Conservation (phyloP, 1,140 invertebrate genomes). For the Lepidurus apus region DNA sequence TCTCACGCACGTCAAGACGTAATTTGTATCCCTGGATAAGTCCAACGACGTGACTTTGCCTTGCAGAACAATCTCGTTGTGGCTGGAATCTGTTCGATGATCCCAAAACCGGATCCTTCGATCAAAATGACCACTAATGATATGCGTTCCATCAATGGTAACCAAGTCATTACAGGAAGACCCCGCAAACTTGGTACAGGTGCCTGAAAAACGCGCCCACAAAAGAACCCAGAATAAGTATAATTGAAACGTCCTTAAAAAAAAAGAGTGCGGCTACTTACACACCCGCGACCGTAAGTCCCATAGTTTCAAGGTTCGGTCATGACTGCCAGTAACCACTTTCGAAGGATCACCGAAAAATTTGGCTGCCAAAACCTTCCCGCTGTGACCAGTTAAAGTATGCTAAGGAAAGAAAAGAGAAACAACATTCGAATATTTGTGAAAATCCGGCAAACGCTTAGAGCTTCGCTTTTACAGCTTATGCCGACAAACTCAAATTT, state of each 20-base stretch:
- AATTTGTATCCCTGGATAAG: slow-evolving; percentile 74
- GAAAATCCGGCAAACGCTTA: not conserved
- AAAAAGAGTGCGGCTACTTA: slow-evolving; percentile 54
- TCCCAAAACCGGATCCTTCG: slow-evolving; percentile 97
- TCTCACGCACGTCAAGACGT: slow-evolving; percentile 81
- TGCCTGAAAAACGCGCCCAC: slow-evolving; percentile 56
- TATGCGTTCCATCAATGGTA: slow-evolving; percentile 74
- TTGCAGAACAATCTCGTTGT: slow-evolving; percentile 74
- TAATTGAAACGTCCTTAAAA: not conserved
- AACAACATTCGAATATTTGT: slow-evolving; percentile 31
- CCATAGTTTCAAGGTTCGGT: slow-evolving; percentile 95
- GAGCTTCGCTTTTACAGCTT: not conserved
- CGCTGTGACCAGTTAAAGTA: slow-evolving; percentile 92
- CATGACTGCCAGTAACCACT: slow-evolving; percentile 89
- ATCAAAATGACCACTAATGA: slow-evolving; percentile 96
- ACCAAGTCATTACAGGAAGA: slow-evolving; percentile 95
- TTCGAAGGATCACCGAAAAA: slow-evolving; percentile 82
- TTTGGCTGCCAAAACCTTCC: slow-evolving; percentile 89
- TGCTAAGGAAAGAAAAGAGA: slow-evolving; percentile 63
- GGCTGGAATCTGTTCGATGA: slow-evolving; percentile 54
- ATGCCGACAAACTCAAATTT: not conserved
- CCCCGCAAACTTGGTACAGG: slow-evolving; percentile 93
- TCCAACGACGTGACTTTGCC: slow-evolving; percentile 94
- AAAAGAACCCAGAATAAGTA: slow-evolving; percentile 23
- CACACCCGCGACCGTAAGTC: slow-evolving; percentile 87